Conservation (phyloP, 1,140 invertebrate species). For the Sarcophaga bullata region DNA sequence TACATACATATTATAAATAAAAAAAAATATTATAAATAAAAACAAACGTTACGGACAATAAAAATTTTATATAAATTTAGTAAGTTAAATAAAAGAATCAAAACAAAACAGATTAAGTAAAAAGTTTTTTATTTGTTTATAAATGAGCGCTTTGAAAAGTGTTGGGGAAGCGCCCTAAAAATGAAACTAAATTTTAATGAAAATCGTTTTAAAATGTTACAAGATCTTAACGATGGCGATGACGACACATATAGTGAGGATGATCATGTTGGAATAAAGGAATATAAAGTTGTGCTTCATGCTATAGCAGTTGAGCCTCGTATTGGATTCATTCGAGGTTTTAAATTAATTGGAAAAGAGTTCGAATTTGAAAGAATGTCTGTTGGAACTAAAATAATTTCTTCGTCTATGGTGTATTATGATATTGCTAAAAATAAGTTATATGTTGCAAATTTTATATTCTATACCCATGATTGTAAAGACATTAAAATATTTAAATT, state of each 20-base stretch:
- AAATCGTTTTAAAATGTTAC: neutral
- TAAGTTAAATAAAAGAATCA: too few relatives aligned
- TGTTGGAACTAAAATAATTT: neutral
- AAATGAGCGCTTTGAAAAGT: too few relatives aligned
- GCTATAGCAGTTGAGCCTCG: neutral
- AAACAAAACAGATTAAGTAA: too few relatives aligned
- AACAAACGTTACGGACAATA: too few relatives aligned
- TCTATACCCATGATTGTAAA: slow-evolving; percentile 8
- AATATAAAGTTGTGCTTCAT: neutral
- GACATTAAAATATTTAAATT: slow-evolving; percentile 6
- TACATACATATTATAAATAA: too few relatives aligned
- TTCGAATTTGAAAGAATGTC: slow-evolving; percentile 9
- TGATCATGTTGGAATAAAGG: neutral
- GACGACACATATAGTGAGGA: neutral
- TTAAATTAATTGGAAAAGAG: neutral
- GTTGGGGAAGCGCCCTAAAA: too few relatives aligned
- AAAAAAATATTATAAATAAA: too few relatives aligned
- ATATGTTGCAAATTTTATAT: neutral
- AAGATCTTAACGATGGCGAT: neutral
- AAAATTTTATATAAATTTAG: too few relatives aligned
- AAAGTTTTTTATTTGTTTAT: too few relatives aligned
- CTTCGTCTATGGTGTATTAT: neutral
- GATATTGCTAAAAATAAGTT: neutral
- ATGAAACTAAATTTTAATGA: neutral
- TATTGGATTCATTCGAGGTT: neutral